Percentiles rank a stretch among this genome's conserved stretches.
Evolutionary conservation across 2,888 invertebrate genomes (phyloP).

Genomic region (Oscheius onirici): DNA sequence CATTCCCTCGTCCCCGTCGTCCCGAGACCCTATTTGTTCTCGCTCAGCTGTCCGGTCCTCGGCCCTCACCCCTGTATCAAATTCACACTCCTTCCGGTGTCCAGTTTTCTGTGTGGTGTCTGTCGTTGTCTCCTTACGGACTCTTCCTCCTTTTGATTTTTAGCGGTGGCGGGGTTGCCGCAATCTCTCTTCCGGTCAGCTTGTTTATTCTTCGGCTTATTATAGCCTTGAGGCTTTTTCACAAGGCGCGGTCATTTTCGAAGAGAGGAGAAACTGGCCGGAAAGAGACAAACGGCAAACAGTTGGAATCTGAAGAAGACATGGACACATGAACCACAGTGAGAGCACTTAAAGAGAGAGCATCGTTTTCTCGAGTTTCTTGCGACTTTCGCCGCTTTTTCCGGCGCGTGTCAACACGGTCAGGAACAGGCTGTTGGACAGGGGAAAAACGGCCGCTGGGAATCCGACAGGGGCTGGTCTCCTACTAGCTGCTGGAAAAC

Average conservation of each 20-base stretch:
- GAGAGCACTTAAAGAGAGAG: slow-evolving; percentile 11
- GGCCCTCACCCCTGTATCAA: slow-evolving; percentile 25
- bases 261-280: not conserved
- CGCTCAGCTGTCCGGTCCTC: slow-evolving; percentile 17
- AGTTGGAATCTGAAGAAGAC: not conserved
- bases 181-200: slow-evolving; percentile 23
- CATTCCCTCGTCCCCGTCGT: no score
- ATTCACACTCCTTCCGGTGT: slow-evolving; percentile 28
- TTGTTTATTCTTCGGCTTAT: slow-evolving; percentile 26
- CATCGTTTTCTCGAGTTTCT: slow-evolving; percentile 33
- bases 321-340: not conserved
- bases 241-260: slow-evolving; percentile 24
- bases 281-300: not conserved
- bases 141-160: slow-evolving; percentile 5
- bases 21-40: not conserved
- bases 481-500: not conserved
- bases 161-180: not conserved
- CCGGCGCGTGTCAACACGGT: slow-evolving; percentile 27
- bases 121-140: slow-evolving; percentile 5
- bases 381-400: slow-evolving; percentile 19
- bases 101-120: slow-evolving; percentile 23
- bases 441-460: slow-evolving; percentile 26
- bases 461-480: slow-evolving; percentile 17
- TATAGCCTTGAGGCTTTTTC: slow-evolving; percentile 22
- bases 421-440: slow-evolving; percentile 28